phyloP scores from a whole-genome alignment of 2,888 invertebrate genomes.

The Oligia fasciuncula region DNA sequence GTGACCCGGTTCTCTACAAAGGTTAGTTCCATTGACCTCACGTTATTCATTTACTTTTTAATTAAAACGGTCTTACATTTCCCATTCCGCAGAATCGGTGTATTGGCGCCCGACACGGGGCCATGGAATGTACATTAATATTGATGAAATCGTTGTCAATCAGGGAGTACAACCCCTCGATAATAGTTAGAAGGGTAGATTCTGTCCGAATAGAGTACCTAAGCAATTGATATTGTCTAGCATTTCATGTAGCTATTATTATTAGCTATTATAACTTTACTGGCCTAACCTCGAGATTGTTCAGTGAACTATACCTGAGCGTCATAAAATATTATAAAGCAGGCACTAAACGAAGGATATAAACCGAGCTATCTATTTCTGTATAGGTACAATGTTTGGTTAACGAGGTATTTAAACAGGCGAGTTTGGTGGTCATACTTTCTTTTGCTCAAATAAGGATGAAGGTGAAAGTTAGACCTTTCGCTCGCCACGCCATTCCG shows the following conservation, averaged over 20 bases:
- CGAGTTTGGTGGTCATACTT: constrained; percentile 36
- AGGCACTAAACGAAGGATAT: constrained; percentile 23
- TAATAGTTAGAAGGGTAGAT: background rate
- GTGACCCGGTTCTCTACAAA: constrained; percentile 60
- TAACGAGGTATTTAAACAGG: constrained; percentile 24
- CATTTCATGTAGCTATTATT: constrained; percentile 18
- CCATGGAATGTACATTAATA: constrained; percentile 12
- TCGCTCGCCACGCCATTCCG: constrained; percentile 3
- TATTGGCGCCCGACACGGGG: constrained; percentile 74
- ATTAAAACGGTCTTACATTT: constrained; percentile 39
- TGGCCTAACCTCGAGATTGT: constrained; percentile 15
- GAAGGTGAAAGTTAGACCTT: constrained; percentile 35
- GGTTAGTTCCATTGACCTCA: constrained; percentile 57
- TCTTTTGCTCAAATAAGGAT: constrained; percentile 52
- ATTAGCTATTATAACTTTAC: constrained; percentile 18
- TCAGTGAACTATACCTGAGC: constrained; percentile 18
- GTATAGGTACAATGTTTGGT: background rate
- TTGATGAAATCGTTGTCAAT: constrained; percentile 23
- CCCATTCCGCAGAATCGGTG: constrained; percentile 31
- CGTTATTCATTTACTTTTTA: constrained; percentile 41
- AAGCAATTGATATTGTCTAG: constrained; percentile 6
- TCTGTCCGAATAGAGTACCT: constrained; percentile 2
- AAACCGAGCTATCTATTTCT: constrained; percentile 1
- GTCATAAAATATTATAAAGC: constrained; percentile 38
- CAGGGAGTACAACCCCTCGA: background rate